Evolutionary conservation across 2,797 vertebrate species (phyloP).

Genomic region (Clarias pachynema): DNA sequence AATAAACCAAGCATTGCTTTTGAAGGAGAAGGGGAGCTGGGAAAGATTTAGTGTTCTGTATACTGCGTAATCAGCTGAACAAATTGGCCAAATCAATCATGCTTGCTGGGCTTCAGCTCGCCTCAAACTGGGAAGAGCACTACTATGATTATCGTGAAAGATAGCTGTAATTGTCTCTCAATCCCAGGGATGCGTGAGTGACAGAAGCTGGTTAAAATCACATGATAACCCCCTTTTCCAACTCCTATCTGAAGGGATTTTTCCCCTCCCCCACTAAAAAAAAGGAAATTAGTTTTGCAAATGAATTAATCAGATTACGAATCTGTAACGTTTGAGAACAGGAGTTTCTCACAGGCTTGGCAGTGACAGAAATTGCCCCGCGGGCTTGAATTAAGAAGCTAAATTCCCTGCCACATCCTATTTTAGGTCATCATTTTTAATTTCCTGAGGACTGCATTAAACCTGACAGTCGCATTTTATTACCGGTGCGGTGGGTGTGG

Average conservation of each 20-base stretch:
- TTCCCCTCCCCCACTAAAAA: not conserved
- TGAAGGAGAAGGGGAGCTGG: conserved; percentile 36
- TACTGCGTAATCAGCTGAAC: conserved; percentile 78
- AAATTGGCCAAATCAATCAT: conserved; percentile 85
- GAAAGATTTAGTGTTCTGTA: conserved; percentile 64
- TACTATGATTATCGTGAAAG: conserved; percentile 82
- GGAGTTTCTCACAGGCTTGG: conserved; percentile 64
- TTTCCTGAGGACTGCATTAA: conserved; percentile 30
- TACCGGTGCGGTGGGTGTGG: conserved; percentile 33
- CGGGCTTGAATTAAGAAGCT: conserved; percentile 52
- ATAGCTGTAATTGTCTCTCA: conserved; percentile 80
- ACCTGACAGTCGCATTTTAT: conserved; percentile 36
- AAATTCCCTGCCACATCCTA: conserved; percentile 43
- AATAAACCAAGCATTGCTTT: conserved; percentile 38
- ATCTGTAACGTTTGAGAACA: conserved; percentile 55
- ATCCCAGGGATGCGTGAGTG: conserved; percentile 71
- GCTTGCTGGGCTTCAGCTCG: conserved; percentile 66
- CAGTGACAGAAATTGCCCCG: conserved; percentile 50
- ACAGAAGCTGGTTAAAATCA: conserved; percentile 73
- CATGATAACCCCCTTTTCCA: conserved; percentile 63
- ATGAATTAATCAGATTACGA: conserved; percentile 52
- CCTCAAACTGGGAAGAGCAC: conserved; percentile 67
- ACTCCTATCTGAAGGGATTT: conserved; percentile 66
- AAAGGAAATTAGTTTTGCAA: conserved; percentile 62
- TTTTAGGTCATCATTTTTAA: conserved; percentile 42